Percentiles rank a stretch among this genome's conserved stretches.
Conservation (phyloP, 2,113 vertebrate genomes). For the Vulpes ferrilata region DNA sequence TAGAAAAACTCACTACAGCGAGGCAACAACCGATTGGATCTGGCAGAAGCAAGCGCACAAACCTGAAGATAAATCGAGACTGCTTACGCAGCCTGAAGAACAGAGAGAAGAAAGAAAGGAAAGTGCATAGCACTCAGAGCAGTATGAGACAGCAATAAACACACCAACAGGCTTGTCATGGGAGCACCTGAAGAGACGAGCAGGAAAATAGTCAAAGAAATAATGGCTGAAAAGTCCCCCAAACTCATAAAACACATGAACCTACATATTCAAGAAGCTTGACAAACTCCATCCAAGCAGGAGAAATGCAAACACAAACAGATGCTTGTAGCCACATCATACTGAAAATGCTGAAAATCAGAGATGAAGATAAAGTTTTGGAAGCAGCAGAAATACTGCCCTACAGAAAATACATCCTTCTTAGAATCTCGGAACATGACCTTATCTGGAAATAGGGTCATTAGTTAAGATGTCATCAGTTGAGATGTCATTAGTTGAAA, state of each 20-base stretch:
- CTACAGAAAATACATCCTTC: neutral
- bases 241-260: neutral
- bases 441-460: neutral
- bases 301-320: neutral
- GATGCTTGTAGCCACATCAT: neutral
- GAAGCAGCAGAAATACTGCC: neutral
- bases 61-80: neutral
- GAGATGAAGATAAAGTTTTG: neutral
- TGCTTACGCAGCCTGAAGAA: neutral
- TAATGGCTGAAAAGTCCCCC: neutral
- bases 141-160: neutral
- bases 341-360: neutral
- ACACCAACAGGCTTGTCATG: too few species aligned
- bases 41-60: neutral
- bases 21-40: neutral
- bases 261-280: neutral
- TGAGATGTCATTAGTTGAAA: neutral
- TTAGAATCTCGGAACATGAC: neutral
- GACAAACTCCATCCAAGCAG: neutral
- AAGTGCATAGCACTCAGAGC: neutral
- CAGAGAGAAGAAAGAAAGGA: neutral
- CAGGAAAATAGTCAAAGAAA: neutral
- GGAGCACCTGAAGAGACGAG: neutral
- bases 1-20: neutral
- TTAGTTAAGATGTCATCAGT: too few species aligned